These are phyloP conservation scores for Dolichopus griseipennis DNA, from an alignment of 2,888 invertebrate species.

Conservation along the genomic window DNA sequence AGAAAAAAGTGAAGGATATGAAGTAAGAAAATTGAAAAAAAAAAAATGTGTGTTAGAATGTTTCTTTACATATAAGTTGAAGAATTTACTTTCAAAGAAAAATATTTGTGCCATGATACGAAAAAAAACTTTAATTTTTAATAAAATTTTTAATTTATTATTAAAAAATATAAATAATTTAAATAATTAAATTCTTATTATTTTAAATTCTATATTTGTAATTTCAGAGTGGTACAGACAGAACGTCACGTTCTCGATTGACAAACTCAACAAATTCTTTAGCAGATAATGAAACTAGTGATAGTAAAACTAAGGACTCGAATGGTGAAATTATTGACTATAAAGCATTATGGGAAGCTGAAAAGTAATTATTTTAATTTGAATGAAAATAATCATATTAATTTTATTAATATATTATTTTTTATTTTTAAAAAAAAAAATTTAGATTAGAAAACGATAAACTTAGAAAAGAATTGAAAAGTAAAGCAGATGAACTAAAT, in stretches of 20 bases:
- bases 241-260: slow-evolving; percentile 52
- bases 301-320: slow-evolving; percentile 32
- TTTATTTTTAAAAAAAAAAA: not conserved
- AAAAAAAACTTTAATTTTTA: no score
- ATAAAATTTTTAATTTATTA: no score
- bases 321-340: slow-evolving; percentile 70
- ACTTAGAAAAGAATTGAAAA: slow-evolving; percentile 71
- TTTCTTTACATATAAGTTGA: no score
- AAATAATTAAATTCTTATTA: slow-evolving; percentile 9
- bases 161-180: not conserved
- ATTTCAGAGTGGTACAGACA: slow-evolving; percentile 70
- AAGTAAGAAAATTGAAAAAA: slow-evolving; percentile 53
- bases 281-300: slow-evolving; percentile 29
- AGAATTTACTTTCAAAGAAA: not conserved
- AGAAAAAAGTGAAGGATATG: slow-evolving; percentile 73
- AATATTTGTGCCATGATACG: not conserved
- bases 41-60: not conserved
- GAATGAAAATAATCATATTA: slow-evolving; percentile 23
- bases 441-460: slow-evolving; percentile 62
- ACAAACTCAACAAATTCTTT: slow-evolving; percentile 46
- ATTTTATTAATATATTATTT: not conserved
- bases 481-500: slow-evolving; percentile 73
- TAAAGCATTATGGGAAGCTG: slow-evolving; percentile 88
- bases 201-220: slow-evolving; percentile 12
- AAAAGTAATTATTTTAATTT: slow-evolving; percentile 47